Conservation (phyloP, 2,797 vertebrate genomes). For the Hyperoplus lanceolatus region DNA sequence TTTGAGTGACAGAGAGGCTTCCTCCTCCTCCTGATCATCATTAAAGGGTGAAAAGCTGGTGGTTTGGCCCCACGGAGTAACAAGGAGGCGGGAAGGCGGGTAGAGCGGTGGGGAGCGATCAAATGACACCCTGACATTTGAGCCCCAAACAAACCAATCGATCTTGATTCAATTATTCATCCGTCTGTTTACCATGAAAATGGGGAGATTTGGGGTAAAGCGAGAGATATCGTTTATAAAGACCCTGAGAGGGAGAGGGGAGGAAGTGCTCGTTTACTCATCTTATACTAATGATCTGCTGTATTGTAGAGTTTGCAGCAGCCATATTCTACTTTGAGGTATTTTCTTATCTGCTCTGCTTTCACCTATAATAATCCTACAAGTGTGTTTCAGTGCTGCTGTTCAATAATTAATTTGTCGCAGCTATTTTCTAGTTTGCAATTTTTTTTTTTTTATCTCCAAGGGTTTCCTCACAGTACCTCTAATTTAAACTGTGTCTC, state of each 20-base stretch:
- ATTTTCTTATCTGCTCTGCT: conserved; percentile 4
- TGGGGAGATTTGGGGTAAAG: conserved; percentile 34
- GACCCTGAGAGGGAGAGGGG: background rate
- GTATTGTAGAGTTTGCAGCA: background rate
- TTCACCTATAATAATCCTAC: conserved; percentile 15
- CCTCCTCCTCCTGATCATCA: conserved; percentile 49
- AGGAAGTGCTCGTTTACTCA: conserved; percentile 25
- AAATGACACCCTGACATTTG: conserved; percentile 83
- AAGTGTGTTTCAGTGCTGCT: conserved; percentile 17
- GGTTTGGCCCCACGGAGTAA: conserved; percentile 52
- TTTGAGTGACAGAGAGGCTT: conserved; percentile 34
- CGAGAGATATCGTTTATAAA: background rate
- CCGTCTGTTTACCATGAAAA: conserved; percentile 73
- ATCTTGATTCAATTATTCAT: conserved; percentile 82
- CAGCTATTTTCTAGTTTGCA: conserved; percentile 4
- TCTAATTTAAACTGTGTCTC: conserved; percentile 1
- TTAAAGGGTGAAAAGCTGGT: conserved; percentile 52
- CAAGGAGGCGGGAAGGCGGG: conserved; percentile 44
- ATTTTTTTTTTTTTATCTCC: conserved; percentile 18
- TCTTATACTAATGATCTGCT: conserved; percentile 20
- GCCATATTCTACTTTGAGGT: conserved; percentile 2
- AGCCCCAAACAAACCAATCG: conserved; percentile 79
- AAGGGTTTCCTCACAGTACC: conserved; percentile 4
- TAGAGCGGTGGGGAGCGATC: conserved; percentile 50
- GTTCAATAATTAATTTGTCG: conserved; percentile 36